These are phyloP conservation scores for Tethya wilhelma DNA, from an alignment of 37 sponge, comb jelly and placozoan genomes.

Conservation along the genomic window DNA sequence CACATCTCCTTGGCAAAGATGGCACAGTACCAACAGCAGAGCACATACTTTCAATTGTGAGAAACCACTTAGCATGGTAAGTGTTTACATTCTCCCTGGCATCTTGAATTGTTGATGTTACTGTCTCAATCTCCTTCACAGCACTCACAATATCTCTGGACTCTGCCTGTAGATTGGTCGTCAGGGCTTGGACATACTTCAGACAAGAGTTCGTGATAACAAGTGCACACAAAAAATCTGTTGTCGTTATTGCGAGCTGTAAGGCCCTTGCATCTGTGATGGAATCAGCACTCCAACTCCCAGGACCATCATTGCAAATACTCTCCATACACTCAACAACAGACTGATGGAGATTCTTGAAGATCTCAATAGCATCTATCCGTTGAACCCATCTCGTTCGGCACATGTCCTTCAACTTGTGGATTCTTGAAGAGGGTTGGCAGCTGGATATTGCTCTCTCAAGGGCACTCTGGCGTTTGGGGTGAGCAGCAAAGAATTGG, in stretches of 20 bases:
- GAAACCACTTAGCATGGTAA: conserved; percentile 50
- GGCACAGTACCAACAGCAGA: conserved; percentile 33
- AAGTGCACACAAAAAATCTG: conserved; percentile 44
- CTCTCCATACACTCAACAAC: conserved; percentile 52
- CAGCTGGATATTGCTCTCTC: conserved; percentile 8
- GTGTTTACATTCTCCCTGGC: conserved; percentile 30
- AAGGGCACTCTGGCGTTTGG: conserved; percentile 11
- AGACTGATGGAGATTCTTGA: conserved; percentile 12
- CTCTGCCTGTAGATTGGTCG: too few relatives aligned
- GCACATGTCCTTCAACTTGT: conserved; percentile 38
- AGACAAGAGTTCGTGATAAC: conserved; percentile 43
- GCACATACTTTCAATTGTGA: conserved; percentile 20
- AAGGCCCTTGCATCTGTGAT: conserved; percentile 50
- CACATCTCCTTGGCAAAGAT: conserved; percentile 58
- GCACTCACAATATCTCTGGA: conserved; percentile 55
- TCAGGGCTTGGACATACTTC: conserved; percentile 44
- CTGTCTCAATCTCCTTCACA: conserved; percentile 24
- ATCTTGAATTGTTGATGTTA: conserved; percentile 43
- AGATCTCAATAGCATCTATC: conserved; percentile 22
- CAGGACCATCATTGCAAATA: conserved; percentile 27
- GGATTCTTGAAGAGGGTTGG: conserved; percentile 3
- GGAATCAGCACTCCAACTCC: conserved; percentile 30
- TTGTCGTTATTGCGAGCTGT: conserved; percentile 21
- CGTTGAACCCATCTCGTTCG: conserved; percentile 57
- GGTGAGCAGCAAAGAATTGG: conserved; percentile 34